Evolutionary conservation across 2,797 vertebrate genomes (phyloP), one percentile per base, ranked within the genome.

Genomic region (Sebastiscus albofasciatus): DNA sequence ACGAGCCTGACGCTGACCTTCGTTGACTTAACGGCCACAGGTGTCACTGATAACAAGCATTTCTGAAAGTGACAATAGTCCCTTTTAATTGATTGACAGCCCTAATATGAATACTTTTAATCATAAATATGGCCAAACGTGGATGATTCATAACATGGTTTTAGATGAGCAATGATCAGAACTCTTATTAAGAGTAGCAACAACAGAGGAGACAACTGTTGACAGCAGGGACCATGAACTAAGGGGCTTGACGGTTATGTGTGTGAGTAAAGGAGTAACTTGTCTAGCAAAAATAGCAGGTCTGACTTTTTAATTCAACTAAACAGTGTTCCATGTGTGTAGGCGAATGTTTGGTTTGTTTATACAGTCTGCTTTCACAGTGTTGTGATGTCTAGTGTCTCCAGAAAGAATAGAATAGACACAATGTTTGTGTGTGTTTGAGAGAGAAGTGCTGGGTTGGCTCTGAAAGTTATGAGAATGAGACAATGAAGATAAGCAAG

Each of bases 151-250:
- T 70, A 77, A 14, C 39, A 12, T 24, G 5, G 22, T 31, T 68
- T 59, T 34, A 12, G 8, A 42, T 79, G 33, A 79, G 24, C 49
- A 33, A 6, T 27, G 31, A 67, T 16, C 71, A 24, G 22, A 49
- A 39, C 34, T 20, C 16, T n/a, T n/a, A n/a, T 20, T 60, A 67
- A 14, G 39, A 11, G 46, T 8, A 69, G 34, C 22, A 39, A 33
- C 58, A 76, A 65, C 59, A 67, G 72, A 34, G 58, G 29, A 64
- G 61, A 75, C 27, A 80, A 55, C 79, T 86, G 81, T 64, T 84
- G 72, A 80, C 81, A 87, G 78, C 78, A 46, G 36, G 65, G 59
- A 59, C n/a, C 24, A 66, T 58, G 9, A 42, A 61, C 26, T 2
- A 6, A 58, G 20, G 31, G 14, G 16, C 24, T 52, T 68, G n/a